A percentile compares a stretch with the other conserved stretches of the same genome.
Conservation (phyloP, 2,888 invertebrate species). For the Conomelus anceps region DNA sequence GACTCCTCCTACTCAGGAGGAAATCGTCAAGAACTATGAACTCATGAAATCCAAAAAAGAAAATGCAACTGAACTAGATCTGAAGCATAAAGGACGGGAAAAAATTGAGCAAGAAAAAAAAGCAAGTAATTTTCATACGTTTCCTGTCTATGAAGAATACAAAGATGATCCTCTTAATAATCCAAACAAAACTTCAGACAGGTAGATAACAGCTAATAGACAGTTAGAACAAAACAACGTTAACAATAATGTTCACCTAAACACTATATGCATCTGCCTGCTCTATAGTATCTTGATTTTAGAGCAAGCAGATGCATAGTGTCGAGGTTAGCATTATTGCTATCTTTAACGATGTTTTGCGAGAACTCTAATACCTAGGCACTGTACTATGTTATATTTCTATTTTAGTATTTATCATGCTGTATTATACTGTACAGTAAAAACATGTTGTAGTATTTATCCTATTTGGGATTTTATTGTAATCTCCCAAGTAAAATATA, state of each 20-base stretch:
- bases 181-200: not conserved
- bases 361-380: no score
- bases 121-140: not conserved
- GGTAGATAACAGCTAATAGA: not conserved
- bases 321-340: no score
- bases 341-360: no score
- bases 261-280: no score
- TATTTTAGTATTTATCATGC: no score
- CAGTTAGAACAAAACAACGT: no score
- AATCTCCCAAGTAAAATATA: not conserved
- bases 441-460: not conserved
- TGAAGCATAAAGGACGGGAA: constrained; percentile 45
- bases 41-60: constrained; percentile 64
- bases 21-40: constrained; percentile 61
- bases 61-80: constrained; percentile 65
- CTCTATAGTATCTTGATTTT: no score
- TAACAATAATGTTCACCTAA: no score
- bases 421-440: not conserved
- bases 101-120: not conserved
- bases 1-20: constrained; percentile 65
- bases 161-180: not conserved
- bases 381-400: no score
- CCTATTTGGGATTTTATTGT: not conserved
- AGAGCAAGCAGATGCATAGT: no score
- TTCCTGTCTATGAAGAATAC: not conserved